These are phyloP conservation scores for Tridacna gigas DNA, from an alignment of 2,888 invertebrate genomes.

Conservation along the genomic window DNA sequence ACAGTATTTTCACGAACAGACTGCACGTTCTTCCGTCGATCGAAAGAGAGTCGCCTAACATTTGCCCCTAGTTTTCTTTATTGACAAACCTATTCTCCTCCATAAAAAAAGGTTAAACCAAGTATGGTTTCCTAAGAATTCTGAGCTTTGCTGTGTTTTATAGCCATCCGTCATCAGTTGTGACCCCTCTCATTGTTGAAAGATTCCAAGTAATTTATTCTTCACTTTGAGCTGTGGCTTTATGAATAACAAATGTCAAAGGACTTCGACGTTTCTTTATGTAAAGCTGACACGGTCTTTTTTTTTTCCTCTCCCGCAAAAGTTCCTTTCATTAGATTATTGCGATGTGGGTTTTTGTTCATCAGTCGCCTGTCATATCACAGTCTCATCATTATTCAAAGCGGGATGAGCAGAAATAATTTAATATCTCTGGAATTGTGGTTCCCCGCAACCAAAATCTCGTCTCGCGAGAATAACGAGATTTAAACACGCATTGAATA, in stretches of 20 bases:
- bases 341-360: slow-evolving; percentile 45
- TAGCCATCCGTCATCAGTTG: slow-evolving; percentile 31
- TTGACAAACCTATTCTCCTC: slow-evolving; percentile 35
- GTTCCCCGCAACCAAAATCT: slow-evolving; percentile 29
- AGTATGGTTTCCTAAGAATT: slow-evolving; percentile 42
- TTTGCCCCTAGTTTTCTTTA: slow-evolving; percentile 10
- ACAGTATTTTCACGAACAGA: too few species aligned
- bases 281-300: slow-evolving; percentile 44
- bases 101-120: slow-evolving; percentile 50
- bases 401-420: slow-evolving; percentile 58
- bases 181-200: slow-evolving; percentile 56
- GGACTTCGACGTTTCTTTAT: slow-evolving; percentile 25
- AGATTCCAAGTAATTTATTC: slow-evolving; percentile 59
- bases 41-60: neutral
- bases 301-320: slow-evolving; percentile 4
- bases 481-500: slow-evolving; percentile 29
- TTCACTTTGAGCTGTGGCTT: slow-evolving; percentile 58
- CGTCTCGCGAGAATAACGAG: slow-evolving; percentile 26
- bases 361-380: slow-evolving; percentile 55
- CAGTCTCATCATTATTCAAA: slow-evolving; percentile 52
- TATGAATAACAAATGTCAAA: slow-evolving; percentile 35
- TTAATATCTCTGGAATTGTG: slow-evolving; percentile 60
- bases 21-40: neutral
- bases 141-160: slow-evolving; percentile 37
- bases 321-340: slow-evolving; percentile 59